Conservation (phyloP, 1,140 invertebrate genomes). For the Myzus persicae region DNA sequence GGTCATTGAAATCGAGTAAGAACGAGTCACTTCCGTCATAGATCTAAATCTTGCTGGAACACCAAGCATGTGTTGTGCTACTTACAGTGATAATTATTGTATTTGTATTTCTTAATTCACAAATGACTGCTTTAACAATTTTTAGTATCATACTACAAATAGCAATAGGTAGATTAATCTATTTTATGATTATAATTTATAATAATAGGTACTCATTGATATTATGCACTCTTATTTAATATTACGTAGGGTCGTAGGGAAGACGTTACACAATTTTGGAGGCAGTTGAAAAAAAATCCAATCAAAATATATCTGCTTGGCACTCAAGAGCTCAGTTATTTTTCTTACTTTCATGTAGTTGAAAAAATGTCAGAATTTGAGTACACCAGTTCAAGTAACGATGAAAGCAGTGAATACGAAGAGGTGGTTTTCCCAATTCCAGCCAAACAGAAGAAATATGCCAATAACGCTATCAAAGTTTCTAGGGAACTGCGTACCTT, state of each 20-base stretch:
- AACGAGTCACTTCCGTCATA: background rate
- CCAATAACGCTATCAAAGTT: background rate
- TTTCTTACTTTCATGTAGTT: background rate
- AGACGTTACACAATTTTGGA: background rate
- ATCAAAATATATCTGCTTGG: background rate
- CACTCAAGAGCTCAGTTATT: background rate
- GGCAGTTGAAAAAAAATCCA: background rate
- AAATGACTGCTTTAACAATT: background rate
- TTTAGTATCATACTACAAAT: background rate
- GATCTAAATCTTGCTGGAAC: no score
- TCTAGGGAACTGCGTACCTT: background rate
- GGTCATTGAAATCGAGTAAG: background rate
- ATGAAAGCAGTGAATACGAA: background rate
- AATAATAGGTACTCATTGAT: no score
- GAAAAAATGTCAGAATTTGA: slow-evolving; percentile 48
- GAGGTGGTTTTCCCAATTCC: background rate
- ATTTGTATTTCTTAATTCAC: background rate
- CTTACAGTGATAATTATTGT: background rate
- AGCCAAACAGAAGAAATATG: background rate
- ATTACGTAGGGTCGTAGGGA: no score
- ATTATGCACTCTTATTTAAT: no score
- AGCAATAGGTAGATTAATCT: no score
- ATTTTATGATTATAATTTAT: no score
- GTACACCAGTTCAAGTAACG: background rate
- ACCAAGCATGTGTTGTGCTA: background rate